Evolutionary conservation across 2,113 vertebrate genomes (phyloP).

Genomic region (Lanius ludovicianus): DNA sequence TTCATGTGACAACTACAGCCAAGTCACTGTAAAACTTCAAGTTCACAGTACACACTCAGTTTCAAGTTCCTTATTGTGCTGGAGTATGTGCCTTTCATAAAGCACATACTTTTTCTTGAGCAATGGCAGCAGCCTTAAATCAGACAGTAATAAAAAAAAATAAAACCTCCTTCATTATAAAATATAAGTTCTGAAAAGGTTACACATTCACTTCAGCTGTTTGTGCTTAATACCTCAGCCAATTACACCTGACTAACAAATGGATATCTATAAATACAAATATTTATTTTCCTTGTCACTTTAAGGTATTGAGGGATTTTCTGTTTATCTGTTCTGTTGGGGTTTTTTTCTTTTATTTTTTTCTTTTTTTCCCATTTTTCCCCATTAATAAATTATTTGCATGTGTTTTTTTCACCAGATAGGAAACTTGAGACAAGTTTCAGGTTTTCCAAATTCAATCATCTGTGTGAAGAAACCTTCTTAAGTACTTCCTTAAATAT

Average conservation of each 20-base stretch:
- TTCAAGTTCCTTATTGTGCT: neutral
- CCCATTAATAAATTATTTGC: neutral
- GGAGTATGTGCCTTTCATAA: neutral
- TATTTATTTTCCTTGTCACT: neutral
- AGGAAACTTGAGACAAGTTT: neutral
- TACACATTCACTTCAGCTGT: neutral
- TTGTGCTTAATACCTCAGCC: neutral
- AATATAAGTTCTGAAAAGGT: neutral
- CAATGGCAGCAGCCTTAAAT: neutral
- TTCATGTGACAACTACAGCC: neutral
- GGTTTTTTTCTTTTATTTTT: fast-evolving
- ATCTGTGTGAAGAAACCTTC: neutral
- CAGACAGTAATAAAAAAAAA: neutral
- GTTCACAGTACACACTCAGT: neutral
- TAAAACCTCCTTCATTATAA: neutral
- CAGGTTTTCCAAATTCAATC: neutral
- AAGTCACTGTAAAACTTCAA: neutral
- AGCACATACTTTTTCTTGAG: neutral
- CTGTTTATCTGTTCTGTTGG: neutral
- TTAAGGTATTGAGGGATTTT: neutral
- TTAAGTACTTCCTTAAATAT: neutral
- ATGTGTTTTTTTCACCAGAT: neutral
- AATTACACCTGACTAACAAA: neutral
- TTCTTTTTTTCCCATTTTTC: neutral
- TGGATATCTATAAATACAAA: neutral